phyloP scores from a whole-genome alignment of 2,113 vertebrate genomes.

The Pangasianodon hypophthalmus region DNA sequence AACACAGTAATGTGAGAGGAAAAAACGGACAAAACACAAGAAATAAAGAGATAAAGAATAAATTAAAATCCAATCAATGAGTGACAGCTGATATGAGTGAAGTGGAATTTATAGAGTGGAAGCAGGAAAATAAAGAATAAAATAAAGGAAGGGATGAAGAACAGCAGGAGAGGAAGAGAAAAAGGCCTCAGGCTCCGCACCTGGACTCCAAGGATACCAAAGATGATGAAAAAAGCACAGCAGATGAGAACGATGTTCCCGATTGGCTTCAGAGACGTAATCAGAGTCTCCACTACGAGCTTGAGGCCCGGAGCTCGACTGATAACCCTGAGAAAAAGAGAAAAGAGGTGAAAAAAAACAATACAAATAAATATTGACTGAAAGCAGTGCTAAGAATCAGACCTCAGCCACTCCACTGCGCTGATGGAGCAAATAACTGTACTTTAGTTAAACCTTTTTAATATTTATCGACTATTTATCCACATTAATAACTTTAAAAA shows the following conservation, averaged over 20 bases:
- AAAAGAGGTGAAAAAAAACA: neutral
- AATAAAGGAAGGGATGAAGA: neutral
- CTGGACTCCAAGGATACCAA: slow-evolving; percentile 97
- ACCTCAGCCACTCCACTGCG: neutral
- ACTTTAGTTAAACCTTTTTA: neutral
- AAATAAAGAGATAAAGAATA: neutral
- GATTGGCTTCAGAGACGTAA: slow-evolving; percentile 97
- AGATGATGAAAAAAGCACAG: slow-evolving; percentile 99
- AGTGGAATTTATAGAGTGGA: neutral
- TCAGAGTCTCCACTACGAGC: slow-evolving; percentile 96
- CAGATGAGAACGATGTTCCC: slow-evolving; percentile 98
- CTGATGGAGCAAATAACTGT: neutral
- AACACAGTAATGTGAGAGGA: neutral
- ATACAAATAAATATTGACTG: neutral
- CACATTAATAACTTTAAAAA: neutral
- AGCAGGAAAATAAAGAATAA: neutral
- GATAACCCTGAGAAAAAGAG: slow-evolving; percentile 80
- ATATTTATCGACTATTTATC: neutral
- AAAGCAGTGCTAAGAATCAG: neutral
- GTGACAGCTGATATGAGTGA: neutral
- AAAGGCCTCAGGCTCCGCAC: slow-evolving; percentile 63
- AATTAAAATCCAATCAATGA: no score
- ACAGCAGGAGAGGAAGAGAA: neutral
- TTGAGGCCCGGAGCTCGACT: slow-evolving; percentile 96
- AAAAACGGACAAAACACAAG: neutral